Percentiles rank a stretch among this genome's conserved stretches.
Conservation (phyloP, 2,113 vertebrate genomes). For the Columba janthina region DNA sequence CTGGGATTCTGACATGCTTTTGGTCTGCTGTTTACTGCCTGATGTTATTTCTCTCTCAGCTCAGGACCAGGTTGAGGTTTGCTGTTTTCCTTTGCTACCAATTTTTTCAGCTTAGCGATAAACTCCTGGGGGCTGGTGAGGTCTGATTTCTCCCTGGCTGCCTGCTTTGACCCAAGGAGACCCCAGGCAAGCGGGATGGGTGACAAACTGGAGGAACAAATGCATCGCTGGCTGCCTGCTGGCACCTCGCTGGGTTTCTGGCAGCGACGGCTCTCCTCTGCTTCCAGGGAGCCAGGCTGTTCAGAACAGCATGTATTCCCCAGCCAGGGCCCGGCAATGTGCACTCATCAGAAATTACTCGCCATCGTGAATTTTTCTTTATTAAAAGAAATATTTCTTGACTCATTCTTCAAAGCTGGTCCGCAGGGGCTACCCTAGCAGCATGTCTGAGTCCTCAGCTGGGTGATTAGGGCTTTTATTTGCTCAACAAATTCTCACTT, state of each 20-base stretch:
- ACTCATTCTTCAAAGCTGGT: not conserved
- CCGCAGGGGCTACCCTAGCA: not conserved
- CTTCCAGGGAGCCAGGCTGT: not conserved
- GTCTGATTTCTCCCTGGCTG: not conserved
- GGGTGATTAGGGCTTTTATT: not conserved
- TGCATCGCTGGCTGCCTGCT: not conserved
- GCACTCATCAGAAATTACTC: not conserved
- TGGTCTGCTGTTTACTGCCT: not conserved
- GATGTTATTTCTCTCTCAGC: not conserved
- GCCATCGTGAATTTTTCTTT: not conserved
- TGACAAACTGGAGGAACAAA: not conserved
- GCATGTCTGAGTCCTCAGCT: not conserved
- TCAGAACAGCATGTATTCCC: not conserved
- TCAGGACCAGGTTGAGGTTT: not conserved
- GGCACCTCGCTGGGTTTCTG: not conserved
- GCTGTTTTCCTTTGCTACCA: not conserved
- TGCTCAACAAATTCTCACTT: not conserved
- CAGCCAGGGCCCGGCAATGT: accelerated
- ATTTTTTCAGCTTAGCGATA: not conserved
- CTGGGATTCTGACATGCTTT: not conserved
- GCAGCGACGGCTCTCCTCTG: not conserved
- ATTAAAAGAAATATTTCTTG: not conserved
- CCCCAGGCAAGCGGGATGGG: accelerated
- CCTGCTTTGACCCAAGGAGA: not conserved
- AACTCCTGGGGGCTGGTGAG: not conserved